phyloP scores from a whole-genome alignment of 2,888 invertebrate species.

The Melanchra persicariae region DNA sequence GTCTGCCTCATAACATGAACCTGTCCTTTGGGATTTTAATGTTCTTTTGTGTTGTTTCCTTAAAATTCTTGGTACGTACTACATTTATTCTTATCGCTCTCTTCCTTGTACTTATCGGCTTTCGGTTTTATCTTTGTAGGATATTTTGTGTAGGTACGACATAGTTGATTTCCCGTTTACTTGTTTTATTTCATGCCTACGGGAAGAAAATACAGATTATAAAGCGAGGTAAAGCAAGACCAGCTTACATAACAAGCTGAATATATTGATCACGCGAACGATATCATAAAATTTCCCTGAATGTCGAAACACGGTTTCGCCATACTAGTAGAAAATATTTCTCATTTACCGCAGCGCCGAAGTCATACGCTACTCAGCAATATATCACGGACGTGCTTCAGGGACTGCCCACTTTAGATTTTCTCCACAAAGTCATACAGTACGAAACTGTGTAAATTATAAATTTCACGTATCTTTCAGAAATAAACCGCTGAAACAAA shows the following conservation, averaged over 20 bases:
- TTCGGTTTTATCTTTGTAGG: too few species aligned
- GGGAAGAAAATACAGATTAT: neutral
- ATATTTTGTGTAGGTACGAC: neutral
- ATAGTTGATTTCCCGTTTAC: neutral
- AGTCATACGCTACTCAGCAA: neutral
- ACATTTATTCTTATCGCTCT: too few species aligned
- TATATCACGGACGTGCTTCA: conserved; percentile 21
- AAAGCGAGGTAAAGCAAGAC: neutral
- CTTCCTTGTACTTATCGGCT: too few species aligned
- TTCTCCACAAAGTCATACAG: neutral
- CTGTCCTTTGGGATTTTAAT: neutral
- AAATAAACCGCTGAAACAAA: neutral
- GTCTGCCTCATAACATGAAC: neutral
- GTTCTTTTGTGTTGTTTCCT: too few species aligned
- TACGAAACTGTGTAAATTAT: neutral
- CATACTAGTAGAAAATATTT: conserved; percentile 22
- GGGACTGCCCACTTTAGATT: conserved; percentile 8
- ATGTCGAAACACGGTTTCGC: conserved; percentile 8
- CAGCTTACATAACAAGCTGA: neutral
- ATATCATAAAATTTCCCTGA: conserved; percentile 21
- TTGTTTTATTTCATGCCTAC: neutral
- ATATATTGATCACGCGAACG: neutral
- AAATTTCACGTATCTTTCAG: neutral
- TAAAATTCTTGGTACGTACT: too few species aligned
- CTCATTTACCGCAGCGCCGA: neutral